Percentiles rank a stretch among this genome's conserved stretches.
These are phyloP conservation scores for Thymelicus lineola DNA, from an alignment of 2,888 invertebrate species.

Conservation along the genomic window DNA sequence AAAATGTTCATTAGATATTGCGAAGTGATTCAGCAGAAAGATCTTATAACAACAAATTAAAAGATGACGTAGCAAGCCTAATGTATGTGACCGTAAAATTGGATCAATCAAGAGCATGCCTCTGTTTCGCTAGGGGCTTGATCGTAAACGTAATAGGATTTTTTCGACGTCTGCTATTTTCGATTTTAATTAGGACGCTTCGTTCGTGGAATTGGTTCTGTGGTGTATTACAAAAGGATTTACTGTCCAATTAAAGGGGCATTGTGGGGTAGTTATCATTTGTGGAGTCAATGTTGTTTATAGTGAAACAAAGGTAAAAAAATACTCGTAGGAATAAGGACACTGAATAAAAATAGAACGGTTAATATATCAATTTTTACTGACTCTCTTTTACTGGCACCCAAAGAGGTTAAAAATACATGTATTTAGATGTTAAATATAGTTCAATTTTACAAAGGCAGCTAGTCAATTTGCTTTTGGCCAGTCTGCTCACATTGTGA, in stretches of 20 bases:
- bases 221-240: slow-evolving; percentile 43
- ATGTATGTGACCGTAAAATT: slow-evolving; percentile 41
- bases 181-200: slow-evolving; percentile 44
- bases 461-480: no score
- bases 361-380: no score
- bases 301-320: no score
- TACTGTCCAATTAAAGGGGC: slow-evolving; percentile 36
- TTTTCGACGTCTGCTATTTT: slow-evolving; percentile 38
- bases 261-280: not conserved
- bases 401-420: no score
- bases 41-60: slow-evolving; percentile 26
- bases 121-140: slow-evolving; percentile 13
- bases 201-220: slow-evolving; percentile 44
- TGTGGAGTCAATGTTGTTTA: not conserved
- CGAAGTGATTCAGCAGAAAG: not conserved
- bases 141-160: slow-evolving; percentile 30
- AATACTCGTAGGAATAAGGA: no score
- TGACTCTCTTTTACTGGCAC: no score
- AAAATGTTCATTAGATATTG: not conserved
- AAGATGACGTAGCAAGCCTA: slow-evolving; percentile 18
- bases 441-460: no score
- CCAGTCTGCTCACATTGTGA: no score
- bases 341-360: no score
- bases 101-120: slow-evolving; percentile 30
- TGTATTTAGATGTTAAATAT: no score